phyloP scores from a whole-genome alignment of 2,797 vertebrate species.

The Labroides dimidiatus region DNA sequence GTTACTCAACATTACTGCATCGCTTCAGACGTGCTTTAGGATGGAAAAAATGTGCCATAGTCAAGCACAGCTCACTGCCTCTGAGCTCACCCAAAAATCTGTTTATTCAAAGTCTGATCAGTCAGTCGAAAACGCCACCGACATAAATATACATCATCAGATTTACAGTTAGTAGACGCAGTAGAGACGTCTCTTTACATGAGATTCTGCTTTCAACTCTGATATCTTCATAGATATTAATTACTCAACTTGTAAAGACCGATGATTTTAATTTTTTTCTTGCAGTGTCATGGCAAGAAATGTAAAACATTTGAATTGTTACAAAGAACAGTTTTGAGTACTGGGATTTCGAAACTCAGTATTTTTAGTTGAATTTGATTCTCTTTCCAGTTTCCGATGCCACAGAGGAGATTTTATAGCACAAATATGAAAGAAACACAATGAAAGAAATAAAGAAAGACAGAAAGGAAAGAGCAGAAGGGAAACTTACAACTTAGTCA shows the following conservation, averaged over 20 bases:
- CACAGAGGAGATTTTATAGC: not conserved
- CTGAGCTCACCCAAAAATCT: not conserved
- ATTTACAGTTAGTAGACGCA: not conserved
- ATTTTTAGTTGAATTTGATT: not conserved
- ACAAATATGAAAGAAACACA: not conserved
- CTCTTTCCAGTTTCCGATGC: not conserved
- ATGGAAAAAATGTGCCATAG: conserved; percentile 1
- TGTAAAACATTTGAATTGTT: not conserved
- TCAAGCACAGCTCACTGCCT: too few relatives aligned
- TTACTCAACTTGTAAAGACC: too few relatives aligned
- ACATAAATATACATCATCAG: not conserved
- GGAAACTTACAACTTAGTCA: too few relatives aligned
- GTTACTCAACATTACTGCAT: not conserved
- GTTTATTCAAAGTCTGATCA: too few relatives aligned
- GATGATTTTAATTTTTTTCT: too few relatives aligned
- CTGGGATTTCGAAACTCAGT: not conserved
- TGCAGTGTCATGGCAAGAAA: not conserved
- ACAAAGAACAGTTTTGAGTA: not conserved
- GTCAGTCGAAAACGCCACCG: not conserved
- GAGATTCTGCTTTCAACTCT: too few relatives aligned
- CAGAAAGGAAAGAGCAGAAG: conserved; percentile 1
- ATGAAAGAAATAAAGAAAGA: not conserved
- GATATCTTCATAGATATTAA: too few relatives aligned
- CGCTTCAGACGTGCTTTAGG: too few relatives aligned
- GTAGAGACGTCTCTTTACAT: not conserved